phyloP scores from a whole-genome alignment of 1,140 invertebrate genomes.

The Papilio glaucus region DNA sequence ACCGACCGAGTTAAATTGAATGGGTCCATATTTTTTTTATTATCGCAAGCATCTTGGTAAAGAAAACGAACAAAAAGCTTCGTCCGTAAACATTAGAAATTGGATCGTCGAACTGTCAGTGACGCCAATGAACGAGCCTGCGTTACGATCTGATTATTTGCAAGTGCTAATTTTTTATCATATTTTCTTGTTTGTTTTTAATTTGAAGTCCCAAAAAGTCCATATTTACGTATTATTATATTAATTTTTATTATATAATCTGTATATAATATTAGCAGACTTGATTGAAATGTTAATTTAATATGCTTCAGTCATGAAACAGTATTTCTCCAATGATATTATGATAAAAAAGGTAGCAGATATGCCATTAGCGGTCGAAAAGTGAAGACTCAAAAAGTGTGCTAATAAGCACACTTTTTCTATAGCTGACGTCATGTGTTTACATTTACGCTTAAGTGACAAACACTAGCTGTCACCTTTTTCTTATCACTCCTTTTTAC shows the following conservation, averaged over 20 bases:
- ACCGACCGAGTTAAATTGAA: constrained; percentile 51
- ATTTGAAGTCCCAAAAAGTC: background rate
- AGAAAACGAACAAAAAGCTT: constrained; percentile 70
- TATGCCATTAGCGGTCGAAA: too few relatives aligned
- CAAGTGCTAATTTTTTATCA: constrained; percentile 33
- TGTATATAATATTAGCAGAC: too few relatives aligned
- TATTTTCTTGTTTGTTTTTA: background rate
- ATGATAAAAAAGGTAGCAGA: too few relatives aligned
- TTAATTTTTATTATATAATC: too few relatives aligned
- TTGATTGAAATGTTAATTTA: constrained; percentile 29
- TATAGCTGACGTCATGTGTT: too few relatives aligned
- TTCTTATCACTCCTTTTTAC: too few relatives aligned
- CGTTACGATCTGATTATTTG: constrained; percentile 54
- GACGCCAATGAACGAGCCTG: constrained; percentile 69
- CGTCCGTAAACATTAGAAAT: constrained; percentile 69
- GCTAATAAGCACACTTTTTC: too few relatives aligned
- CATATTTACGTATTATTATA: too few relatives aligned
- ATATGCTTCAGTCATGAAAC: background rate
- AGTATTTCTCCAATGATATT: too few relatives aligned
- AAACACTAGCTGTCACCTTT: too few relatives aligned
- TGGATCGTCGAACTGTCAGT: constrained; percentile 77
- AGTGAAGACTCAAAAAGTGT: too few relatives aligned
- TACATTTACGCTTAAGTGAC: too few relatives aligned
- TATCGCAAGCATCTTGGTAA: constrained; percentile 55
- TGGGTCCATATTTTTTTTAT: constrained; percentile 68